phyloP scores from a whole-genome alignment of 1,140 invertebrate species.

The Antheraea pernyi region DNA sequence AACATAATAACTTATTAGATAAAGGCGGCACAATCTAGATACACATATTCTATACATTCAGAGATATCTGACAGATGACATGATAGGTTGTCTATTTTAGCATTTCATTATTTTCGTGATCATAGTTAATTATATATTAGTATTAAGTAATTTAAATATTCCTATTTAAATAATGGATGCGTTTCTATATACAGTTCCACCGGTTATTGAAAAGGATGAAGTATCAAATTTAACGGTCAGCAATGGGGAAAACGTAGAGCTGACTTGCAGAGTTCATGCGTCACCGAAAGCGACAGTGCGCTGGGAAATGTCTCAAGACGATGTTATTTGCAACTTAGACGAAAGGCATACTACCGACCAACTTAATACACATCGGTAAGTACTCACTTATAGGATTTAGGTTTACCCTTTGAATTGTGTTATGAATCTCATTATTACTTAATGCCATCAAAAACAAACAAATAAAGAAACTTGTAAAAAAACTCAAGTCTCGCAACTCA shows the following conservation, averaged over 20 bases:
- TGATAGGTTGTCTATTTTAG: too few relatives aligned
- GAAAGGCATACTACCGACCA: conserved; percentile 40
- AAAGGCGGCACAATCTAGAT: too few relatives aligned
- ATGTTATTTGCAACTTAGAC: conserved; percentile 43
- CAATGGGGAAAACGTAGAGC: conserved; percentile 38
- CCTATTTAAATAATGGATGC: not conserved
- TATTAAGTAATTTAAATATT: not conserved
- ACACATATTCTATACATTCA: too few relatives aligned
- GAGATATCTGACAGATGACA: too few relatives aligned
- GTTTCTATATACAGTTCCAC: conserved; percentile 39
- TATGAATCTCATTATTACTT: too few relatives aligned
- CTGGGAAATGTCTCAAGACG: conserved; percentile 56
- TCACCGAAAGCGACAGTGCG: conserved; percentile 43
- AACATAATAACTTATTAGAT: too few relatives aligned
- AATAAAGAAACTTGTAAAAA: too few relatives aligned
- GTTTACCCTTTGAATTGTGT: too few relatives aligned
- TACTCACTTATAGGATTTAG: not conserved
- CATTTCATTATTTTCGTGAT: not conserved
- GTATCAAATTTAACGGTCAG: conserved; percentile 25
- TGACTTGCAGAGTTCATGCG: conserved; percentile 53
- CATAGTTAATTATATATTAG: not conserved
- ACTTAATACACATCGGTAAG: conserved; percentile 43
- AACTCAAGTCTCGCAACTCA: too few relatives aligned
- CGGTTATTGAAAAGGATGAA: conserved; percentile 46
- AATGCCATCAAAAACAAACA: too few relatives aligned